Evolutionary conservation across 2,113 vertebrate species (phyloP), one percentile per base, ranked within the genome.

Genomic region (Ptilorrhoa leucosticta): DNA sequence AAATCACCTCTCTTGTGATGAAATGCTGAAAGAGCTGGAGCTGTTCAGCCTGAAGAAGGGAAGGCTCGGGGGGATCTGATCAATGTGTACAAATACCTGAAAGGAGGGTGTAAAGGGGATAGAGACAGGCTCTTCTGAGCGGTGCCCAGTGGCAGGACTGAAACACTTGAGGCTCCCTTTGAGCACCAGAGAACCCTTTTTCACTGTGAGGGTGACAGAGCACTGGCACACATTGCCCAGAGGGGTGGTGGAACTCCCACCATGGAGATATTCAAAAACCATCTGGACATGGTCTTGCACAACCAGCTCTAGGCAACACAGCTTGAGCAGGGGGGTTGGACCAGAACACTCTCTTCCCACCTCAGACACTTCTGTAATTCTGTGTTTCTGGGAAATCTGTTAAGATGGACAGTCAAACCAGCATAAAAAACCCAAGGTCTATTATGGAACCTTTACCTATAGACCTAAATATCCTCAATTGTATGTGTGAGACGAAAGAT

Each of bases 41-140:
- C 5, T 87, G 37, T 24, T 70, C 30, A 58, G 8, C 3, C 22
- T 70, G 53, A 16, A 30, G 12, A 61, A 40, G 7, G 63, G 18
- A 42, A 63, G 11, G 31, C 24, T 73, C 10, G 3, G 27, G 39
- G 13, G 2, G 2, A 13, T 54, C 15, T 54, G 11, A 35, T 54
- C 30, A 11, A 12, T 39, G 21, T n/a, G 11, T 3, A 54, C 5
- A 65, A 89, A 87, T 24, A 58, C 6, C 14, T 64, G 39, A 45
- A 68, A 17, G 21, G 2, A 79, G 2, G 6, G 6, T 58, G 6
- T 5, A 19, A 53, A 84, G 33, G 65, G 14, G 8, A 39, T 0
- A 0, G 14, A 80, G 33, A 15, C n/a, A 85, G 30, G 13, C 20
- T 50, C 4, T 53, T 61, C 30, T 53, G 20, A n/a, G 44, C 13